These are phyloP conservation scores for Sycophila sp. DNA, from an alignment of 1,140 invertebrate genomes.

Conservation along the genomic window DNA sequence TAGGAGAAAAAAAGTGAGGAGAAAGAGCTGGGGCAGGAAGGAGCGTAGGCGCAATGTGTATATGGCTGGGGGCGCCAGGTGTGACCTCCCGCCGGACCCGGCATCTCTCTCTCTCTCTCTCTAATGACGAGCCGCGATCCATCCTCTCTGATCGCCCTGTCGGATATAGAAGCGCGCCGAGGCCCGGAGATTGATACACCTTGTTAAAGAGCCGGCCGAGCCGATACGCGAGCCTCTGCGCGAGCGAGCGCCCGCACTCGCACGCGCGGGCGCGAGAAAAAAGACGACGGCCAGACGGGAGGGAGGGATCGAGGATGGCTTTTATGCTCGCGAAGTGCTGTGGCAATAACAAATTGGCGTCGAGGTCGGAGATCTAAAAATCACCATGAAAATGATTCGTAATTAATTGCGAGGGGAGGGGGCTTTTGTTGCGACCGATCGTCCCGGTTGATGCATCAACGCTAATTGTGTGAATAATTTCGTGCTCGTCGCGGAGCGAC, in stretches of 20 bases:
- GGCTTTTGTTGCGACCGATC: too few relatives aligned
- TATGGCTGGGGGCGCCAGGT: constrained; percentile 58
- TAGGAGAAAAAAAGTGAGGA: too few relatives aligned
- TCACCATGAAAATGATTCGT: constrained; percentile 17
- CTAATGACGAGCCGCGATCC: constrained; percentile 56
- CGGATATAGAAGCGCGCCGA: constrained; percentile 12
- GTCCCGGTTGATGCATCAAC: too few relatives aligned
- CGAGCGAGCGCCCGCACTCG: not conserved
- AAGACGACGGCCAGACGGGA: not conserved
- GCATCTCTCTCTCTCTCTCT: too few relatives aligned
- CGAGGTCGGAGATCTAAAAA: not conserved
- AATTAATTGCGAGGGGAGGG: too few relatives aligned
- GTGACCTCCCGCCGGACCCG: constrained; percentile 58
- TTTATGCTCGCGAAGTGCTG: too few relatives aligned
- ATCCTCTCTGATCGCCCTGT: constrained; percentile 44
- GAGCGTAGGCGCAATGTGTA: constrained; percentile 5
- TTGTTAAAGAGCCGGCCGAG: constrained; percentile 49
- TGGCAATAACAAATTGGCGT: not conserved
- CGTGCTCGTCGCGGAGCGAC: too few relatives aligned
- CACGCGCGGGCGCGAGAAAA: not conserved
- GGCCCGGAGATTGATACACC: constrained; percentile 50
- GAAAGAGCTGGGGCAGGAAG: too few relatives aligned
- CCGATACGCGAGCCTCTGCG: constrained; percentile 15
- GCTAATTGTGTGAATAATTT: too few relatives aligned
- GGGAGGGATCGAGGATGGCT: too few relatives aligned